Percentiles rank a stretch among this genome's conserved stretches.
These are phyloP conservation scores for Sebastes itinus DNA, from an alignment of 2,797 vertebrate genomes.

Conservation along the genomic window DNA sequence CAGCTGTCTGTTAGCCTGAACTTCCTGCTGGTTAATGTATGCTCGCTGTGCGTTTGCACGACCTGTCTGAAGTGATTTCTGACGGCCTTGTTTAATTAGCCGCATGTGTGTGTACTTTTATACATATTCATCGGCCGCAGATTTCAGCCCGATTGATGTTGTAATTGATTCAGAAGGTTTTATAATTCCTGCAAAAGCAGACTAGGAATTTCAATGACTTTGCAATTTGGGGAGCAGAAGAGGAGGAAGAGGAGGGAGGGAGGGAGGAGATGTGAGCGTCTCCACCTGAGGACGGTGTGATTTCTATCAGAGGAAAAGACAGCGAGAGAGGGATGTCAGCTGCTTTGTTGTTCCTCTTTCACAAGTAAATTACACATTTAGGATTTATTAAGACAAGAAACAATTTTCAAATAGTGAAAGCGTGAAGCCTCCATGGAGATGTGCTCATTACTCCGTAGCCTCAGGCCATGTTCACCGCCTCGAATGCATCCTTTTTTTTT, in stretches of 20 bases:
- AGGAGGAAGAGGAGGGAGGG: neutral
- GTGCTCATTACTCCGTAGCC: slow-evolving; percentile 99
- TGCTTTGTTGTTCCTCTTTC: slow-evolving; percentile 91
- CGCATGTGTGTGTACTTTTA: slow-evolving; percentile 47
- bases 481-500: slow-evolving; percentile 84
- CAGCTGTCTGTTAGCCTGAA: slow-evolving; percentile 21
- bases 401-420: slow-evolving; percentile 94
- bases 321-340: slow-evolving; percentile 68
- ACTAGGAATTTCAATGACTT: slow-evolving; percentile 64
- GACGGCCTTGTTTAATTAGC: slow-evolving; percentile 63
- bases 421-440: slow-evolving; percentile 90
- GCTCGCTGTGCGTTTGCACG: slow-evolving; percentile 38
- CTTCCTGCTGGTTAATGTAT: slow-evolving; percentile 52
- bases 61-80: slow-evolving; percentile 64
- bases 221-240: slow-evolving; percentile 15
- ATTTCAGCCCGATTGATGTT: slow-evolving; percentile 58
- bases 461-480: slow-evolving; percentile 86
- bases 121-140: slow-evolving; percentile 62
- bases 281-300: slow-evolving; percentile 82
- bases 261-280: slow-evolving; percentile 35
- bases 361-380: slow-evolving; percentile 97
- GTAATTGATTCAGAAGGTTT: slow-evolving; percentile 72
- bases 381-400: slow-evolving; percentile 99
- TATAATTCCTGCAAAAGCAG: slow-evolving; percentile 65
- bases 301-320: slow-evolving; percentile 65